phyloP scores from a whole-genome alignment of 2,888 invertebrate species.

The Temnothorax ravouxi region DNA sequence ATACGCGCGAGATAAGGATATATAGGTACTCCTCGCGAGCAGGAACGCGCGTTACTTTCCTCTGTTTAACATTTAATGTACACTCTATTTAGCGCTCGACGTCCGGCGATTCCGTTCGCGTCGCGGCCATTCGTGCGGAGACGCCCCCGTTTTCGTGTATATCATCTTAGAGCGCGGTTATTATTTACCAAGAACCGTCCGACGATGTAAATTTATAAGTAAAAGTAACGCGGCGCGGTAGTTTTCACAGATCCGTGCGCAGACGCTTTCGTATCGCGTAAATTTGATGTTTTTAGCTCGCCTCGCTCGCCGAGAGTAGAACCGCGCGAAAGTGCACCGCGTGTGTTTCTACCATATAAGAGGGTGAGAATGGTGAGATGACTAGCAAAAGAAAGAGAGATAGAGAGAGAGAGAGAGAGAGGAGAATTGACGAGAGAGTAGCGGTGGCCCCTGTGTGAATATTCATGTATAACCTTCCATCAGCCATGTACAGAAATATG shows the following conservation, averaged over 20 bases:
- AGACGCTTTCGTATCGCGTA: slow-evolving; percentile 38
- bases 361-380: slow-evolving; percentile 26
- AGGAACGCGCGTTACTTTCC: slow-evolving; percentile 34
- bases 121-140: slow-evolving; percentile 12
- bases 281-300: slow-evolving; percentile 47
- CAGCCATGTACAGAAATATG: not conserved
- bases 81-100: slow-evolving; percentile 19
- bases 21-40: not conserved
- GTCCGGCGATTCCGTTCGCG: not conserved
- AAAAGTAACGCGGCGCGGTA: slow-evolving; percentile 29
- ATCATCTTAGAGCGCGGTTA: slow-evolving; percentile 1
- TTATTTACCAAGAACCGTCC: slow-evolving; percentile 18
- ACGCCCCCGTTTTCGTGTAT: slow-evolving; percentile 23
- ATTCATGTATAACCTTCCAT: slow-evolving; percentile 10
- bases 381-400: slow-evolving; percentile 10
- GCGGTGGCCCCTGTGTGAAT: slow-evolving; percentile 8
- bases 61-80: slow-evolving; percentile 36
- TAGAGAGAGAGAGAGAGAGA: not conserved
- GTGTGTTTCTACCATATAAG: slow-evolving; percentile 63
- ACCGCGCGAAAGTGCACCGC: slow-evolving; percentile 43
- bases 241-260: slow-evolving; percentile 30
- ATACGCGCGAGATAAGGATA: slow-evolving; percentile 39
- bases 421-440: slow-evolving; percentile 19
- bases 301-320: slow-evolving; percentile 32
- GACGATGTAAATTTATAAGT: slow-evolving; percentile 53